Evolutionary conservation across 2,888 invertebrate species (phyloP), one percentile per base, ranked within the genome.

Genomic region (Zeuzera pyrina): DNA sequence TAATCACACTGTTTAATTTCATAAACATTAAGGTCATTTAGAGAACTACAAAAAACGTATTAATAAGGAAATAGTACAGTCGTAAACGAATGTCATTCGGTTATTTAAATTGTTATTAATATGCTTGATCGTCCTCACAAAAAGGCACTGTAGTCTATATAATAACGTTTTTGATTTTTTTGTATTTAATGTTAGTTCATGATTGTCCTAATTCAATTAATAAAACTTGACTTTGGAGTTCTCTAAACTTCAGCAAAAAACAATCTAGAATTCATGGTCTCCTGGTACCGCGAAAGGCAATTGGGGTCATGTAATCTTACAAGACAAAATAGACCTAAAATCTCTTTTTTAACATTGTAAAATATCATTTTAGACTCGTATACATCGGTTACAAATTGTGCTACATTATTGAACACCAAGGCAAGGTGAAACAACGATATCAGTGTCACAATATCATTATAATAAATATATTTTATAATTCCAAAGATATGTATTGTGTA

Each of bases 311-410:
- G 66, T 74, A 66, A 71, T 41, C 51, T 35, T 38, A 55, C 64
- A 62, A 69, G 71, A 76, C 66, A 76, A 70, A 68, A 79, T 81
- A 83, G 65, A 78, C 66, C 68, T 77, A 73, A 76, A 78, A 77
- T 76, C 71, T 77, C 70, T 66, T 68, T 57, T 65, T 72, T 56
- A 83, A 83, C 81, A 78, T 73, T 74, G 74, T 81, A 83, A 77
- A 83, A 81, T 81, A 81, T 77, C 72, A 66, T 66, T 53, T 43
- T 64, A 64, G 69, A 59, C 56, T 83, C 83, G 83, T 83, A 83
- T 83, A 83, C 83, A 78, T 83, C 62, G 78, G 79, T 83, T 83
- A 74, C 83, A 78, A 59, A 74, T 83, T 78, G 83, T 83, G 81
- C 83, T 81, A 78, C 68, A 57, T 57, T 66, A 69, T 51, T 71